Evolutionary conservation across 2,797 vertebrate species (phyloP), one percentile per base, ranked within the genome.

Genomic region (Macropodus opercularis): DNA sequence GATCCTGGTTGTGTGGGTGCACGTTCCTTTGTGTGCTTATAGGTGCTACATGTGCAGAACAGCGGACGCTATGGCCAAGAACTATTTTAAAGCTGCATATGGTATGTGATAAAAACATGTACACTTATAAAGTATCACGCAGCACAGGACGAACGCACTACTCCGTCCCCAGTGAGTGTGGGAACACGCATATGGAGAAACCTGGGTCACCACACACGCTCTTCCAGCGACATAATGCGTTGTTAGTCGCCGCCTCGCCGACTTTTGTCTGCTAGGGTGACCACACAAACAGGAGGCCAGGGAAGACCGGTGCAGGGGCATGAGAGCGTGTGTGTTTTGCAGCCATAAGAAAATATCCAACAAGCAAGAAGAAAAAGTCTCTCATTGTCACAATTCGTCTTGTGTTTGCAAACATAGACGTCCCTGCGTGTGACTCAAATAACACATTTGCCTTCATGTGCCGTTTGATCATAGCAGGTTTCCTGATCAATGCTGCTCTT

Each of bases 151-250:
- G 47, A 44, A 48, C 42, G 39, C 70, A 36, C 70, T 47, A 75
- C 46, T 70, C 52, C 64, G 51, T 69, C 63, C 69, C 63, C 67
- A 61, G 69, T 53, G 73, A 63, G 61, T 72, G 77, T 80, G 75
- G 72, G 86, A 77, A 66, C 68, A 52, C 72, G 64, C 85, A 89
- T 85, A 90, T 81, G 84, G 85, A 85, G 62, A 66, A 72, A 43
- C 49, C 56, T 60, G 38, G 57, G 70, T 50, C 18, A 17, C 17
- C 29, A 39, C 60, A 41, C 57, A 34, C 43, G n/a, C 27, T 34
- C 49, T 55, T 60, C 52, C 75, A 49, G 69, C 61, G 6, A 71
- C 75, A 61, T 63, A 8, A 55, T 10, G 26, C 79, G 85, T 89
- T 82, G 77, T 77, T 82, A 77, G 75, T n/a, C n/a, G n/a, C 18